Base-by-base conservation (phyloP, 2,888 invertebrate species). In the Pachliopta kotzebuea region DNA sequence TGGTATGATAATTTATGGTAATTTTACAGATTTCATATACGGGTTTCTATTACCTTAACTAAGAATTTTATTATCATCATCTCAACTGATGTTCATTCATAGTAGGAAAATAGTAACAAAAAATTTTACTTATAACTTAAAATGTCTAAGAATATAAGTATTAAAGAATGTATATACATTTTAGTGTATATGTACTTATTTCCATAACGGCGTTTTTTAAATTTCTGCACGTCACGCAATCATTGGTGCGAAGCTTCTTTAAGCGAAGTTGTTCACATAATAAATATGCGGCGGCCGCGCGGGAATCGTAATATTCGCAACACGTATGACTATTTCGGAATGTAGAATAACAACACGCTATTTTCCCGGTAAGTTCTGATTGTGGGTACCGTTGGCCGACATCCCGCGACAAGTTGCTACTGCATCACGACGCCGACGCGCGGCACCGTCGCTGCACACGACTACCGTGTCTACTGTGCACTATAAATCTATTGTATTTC, bases 281-380 rank as follows among this genome's bases (percentile, higher is more conserved):
- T 65, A 58, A 62, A 65, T 49, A 55, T 31, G 45, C 53, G 57
- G 20, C 52, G 26, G 45, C 42, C 11, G 21, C 29, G 37, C 37
- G 26, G 14, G 11, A 62, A 24, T 58, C 52, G 62, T 62, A 70
- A 69, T 71, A 70, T 71, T 75, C 73, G 72, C 74, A 71, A 73
- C 73, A 75, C 70, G 71, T 72, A 67, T 70, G 57, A 69, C 74
- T 73, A 75, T 74, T 74, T 76, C 70, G 71, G 74, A 75, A 77
- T 77, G 79, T 77, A 69, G 79, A 77, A 79, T 79, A 72, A 71
- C 72, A 73, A 77, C 74, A 74, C 71, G 79, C 77, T 79, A 78
- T 75, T 79, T 86, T 85, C 87, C 78, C 67, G 72, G 85, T 83
- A 86, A 80, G 79, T 78, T 79, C 72, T 80, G 80, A 85, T 84